Conservation (phyloP, 2,888 invertebrate genomes). For the Ichneumon xanthorius region DNA sequence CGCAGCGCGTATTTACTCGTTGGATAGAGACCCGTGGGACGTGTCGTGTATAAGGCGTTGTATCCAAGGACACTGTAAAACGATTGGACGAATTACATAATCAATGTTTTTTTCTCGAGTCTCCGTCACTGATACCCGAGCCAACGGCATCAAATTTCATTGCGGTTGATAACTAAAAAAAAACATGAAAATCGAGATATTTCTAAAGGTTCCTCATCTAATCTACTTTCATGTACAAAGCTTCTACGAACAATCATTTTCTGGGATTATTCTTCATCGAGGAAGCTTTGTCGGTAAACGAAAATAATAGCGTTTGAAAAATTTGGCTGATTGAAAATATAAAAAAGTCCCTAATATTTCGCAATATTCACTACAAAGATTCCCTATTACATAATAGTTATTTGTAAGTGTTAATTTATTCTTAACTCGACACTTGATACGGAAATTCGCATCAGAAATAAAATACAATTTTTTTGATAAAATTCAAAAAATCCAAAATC, state of each 20-base stretch:
- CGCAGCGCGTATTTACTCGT: conserved; percentile 85
- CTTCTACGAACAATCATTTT: not conserved
- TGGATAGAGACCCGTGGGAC: conserved; percentile 64
- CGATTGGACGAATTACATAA: not conserved
- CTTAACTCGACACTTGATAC: not conserved
- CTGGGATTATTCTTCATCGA: not conserved
- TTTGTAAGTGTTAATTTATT: not conserved
- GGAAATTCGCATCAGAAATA: not conserved
- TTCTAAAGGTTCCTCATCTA: not conserved
- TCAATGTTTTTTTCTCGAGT: too few species aligned
- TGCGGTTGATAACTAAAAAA: too few species aligned
- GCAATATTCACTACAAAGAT: too few species aligned
- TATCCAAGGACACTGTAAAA: conserved; percentile 34
- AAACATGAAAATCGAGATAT: not conserved
- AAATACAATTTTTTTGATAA: not conserved
- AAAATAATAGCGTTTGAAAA: too few species aligned
- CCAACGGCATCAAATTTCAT: too few species aligned
- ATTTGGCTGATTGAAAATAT: too few species aligned
- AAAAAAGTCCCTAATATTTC: too few species aligned
- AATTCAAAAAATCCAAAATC: too few species aligned
- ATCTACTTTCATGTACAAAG: not conserved
- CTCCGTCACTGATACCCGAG: too few species aligned
- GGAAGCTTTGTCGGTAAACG: too few species aligned
- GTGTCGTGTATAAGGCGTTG: conserved; percentile 2
- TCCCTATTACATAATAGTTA: too few species aligned